Evolutionary conservation across 1,140 invertebrate genomes (phyloP), one percentile per base, ranked within the genome.

Genomic region (Eulimnadia texana): DNA sequence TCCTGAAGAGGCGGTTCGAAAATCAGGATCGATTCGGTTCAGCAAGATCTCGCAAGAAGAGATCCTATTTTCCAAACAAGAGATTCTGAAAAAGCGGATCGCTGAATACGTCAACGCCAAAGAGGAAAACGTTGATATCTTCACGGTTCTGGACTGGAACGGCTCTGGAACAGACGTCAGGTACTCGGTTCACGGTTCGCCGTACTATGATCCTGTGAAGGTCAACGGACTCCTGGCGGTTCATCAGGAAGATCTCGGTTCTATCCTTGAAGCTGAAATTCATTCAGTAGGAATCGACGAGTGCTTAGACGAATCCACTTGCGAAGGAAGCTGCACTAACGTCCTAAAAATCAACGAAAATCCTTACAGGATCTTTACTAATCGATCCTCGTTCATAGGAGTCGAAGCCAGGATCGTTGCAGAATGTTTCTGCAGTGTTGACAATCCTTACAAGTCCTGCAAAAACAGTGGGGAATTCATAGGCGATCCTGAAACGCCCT

Each of bases 181-280:
- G 64, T 97, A 88, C 72, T 87, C 91, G 0, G 92, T 87, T 0
- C 92, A 95, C 71, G 88, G 87, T 0, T 93, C 90, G 0, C 92
- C 92, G 0, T 94, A 93, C 70, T 92, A 91, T 68, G 80, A 83
- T 0, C 76, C 89, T 0, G 88, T 91, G 72, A 88, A 84, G 70
- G 73, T 94, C 1, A 90, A 95, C 66, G 86, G 86, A 1, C 81
- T 88, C 59, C 76, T 89, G 16, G 77, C 80, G 3, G 74, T 78
- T 22, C 77, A 86, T 66, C 79, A 84, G 65, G 74, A 79, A 50
- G 76, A 83, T 74, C 70, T 91, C 53, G 84, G 89, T 72, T 71
- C 78, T 27, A 78, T 82, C 29, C 73, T 93, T 6, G 81, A 82
- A 25, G 75, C 86, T 0, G 77, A 82, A 67, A 84, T 96, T 54